Percentiles rank a stretch among this genome's conserved stretches.
Evolutionary conservation across 1,140 invertebrate genomes (phyloP).

Genomic region (Drosophila lacteicornis): DNA sequence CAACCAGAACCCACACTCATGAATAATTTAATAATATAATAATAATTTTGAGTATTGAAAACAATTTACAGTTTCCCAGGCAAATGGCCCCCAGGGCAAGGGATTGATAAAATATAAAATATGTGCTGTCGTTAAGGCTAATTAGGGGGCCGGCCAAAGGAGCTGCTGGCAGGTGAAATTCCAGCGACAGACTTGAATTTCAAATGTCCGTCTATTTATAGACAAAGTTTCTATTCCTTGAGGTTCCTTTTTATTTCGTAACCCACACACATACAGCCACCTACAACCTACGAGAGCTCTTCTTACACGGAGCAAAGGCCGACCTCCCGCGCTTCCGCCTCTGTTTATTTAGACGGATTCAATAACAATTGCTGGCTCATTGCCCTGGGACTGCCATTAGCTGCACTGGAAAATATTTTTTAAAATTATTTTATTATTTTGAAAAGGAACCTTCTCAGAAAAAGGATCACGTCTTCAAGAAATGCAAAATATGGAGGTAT

Average conservation of each 20-base stretch:
- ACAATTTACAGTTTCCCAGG: slow-evolving; percentile 63
- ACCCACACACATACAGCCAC: too few relatives aligned
- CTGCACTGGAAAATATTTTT: neutral
- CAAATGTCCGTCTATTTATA: slow-evolving; percentile 43
- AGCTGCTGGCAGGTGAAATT: slow-evolving; percentile 14
- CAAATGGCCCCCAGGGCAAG: slow-evolving; percentile 22
- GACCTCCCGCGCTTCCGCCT: slow-evolving; percentile 3
- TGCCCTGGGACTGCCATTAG: slow-evolving; percentile 24
- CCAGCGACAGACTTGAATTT: slow-evolving; percentile 26
- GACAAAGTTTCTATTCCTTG: neutral
- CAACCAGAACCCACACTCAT: slow-evolving; percentile 33
- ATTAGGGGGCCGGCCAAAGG: slow-evolving; percentile 25
- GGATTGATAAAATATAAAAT: slow-evolving; percentile 56
- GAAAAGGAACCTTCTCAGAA: neutral
- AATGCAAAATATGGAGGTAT: too few relatives aligned
- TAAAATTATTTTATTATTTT: neutral
- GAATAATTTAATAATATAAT: slow-evolving; percentile 68
- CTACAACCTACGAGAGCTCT: neutral
- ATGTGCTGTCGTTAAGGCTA: slow-evolving; percentile 41
- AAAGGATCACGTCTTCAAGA: too few relatives aligned
- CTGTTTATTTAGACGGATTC: slow-evolving; percentile 47
- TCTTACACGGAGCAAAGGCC: slow-evolving; percentile 9
- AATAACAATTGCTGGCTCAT: slow-evolving; percentile 62
- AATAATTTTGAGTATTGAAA: slow-evolving; percentile 62
- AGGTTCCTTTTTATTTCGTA: neutral